Base-by-base conservation (phyloP, 1,140 invertebrate genomes). In the Bombus cullumanus region DNA sequence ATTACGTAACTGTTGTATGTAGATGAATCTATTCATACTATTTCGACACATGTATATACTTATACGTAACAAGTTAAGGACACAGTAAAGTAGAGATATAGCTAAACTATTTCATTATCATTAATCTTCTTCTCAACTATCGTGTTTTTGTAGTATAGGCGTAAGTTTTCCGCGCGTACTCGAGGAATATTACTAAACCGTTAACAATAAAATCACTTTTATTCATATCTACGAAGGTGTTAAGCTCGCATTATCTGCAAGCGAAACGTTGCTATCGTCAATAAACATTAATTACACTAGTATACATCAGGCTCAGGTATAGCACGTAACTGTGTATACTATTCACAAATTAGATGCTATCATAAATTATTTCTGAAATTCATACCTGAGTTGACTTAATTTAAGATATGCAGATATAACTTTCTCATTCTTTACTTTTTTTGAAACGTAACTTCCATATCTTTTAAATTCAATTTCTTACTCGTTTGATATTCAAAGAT, bases 1-100 rank as follows among this genome's bases (percentile, higher is more conserved):
- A 84, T 84, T 84, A 79, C 43, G 53, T 84, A 84, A 84, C 76
- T 31, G n/a, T 47, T 71, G 53, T 43, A 69, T 59, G 72, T 43
- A 72, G 64, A 37, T 25, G 66, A 59, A 59, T 59, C 37, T 71
- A 22, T 41, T 39, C 37, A 10, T 37, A 69, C 53, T n/a, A 43
- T 80, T 72, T 79, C 83, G 76, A 80, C 43, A 84, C 37, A 39
- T 53, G 34, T 66, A 37, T 10, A n/a, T 41, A 31, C 10, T 39
- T 71, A 43, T 39, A 43, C 31, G 15, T 76, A 69, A 74, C 25
- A 66, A 37, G 9, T 34, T 12, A 13, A 59, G 64, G 34, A 59
- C 53, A 43, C 28, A 68, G 76, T 37, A 59, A 34, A 37, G 31
- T 59, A 18, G 12, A 78, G n/a, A 28, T 39, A 34, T 39, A 57